phyloP scores from a whole-genome alignment of 2,113 vertebrate species.

The Marcusenius ussheri region DNA sequence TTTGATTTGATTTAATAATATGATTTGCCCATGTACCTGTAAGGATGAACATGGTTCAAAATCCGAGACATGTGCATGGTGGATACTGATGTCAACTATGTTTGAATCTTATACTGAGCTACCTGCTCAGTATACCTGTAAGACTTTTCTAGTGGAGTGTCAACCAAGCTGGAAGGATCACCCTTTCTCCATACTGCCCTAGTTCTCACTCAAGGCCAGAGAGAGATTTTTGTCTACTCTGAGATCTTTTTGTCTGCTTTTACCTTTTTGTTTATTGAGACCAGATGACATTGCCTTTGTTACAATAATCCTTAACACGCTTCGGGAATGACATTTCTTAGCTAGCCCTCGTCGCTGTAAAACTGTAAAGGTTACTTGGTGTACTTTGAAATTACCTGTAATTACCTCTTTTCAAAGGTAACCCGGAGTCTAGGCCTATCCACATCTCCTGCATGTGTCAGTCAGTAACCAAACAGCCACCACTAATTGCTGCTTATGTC shows the following conservation, averaged over 20 bases:
- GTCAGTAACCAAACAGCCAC: conserved; percentile 29
- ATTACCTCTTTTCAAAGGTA: conserved; percentile 67
- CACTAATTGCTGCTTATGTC: not conserved
- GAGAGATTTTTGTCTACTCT: conserved; percentile 19
- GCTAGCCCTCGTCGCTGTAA: not conserved
- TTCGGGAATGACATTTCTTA: not conserved
- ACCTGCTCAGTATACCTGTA: not conserved
- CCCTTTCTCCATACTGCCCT: conserved; percentile 64
- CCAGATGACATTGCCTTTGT: not conserved
- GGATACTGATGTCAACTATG: not conserved
- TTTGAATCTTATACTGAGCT: not conserved
- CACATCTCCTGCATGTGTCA: conserved; percentile 41
- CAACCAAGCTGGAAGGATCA: conserved; percentile 31
- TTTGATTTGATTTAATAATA: not conserved
- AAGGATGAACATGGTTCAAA: not conserved
- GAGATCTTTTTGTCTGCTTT: conserved; percentile 45
- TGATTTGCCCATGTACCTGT: not conserved
- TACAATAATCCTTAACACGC: not conserved
- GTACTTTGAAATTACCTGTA: conserved; percentile 64
- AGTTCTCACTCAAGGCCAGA: conserved; percentile 62
- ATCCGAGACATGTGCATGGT: not conserved
- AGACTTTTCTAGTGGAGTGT: conserved; percentile 28
- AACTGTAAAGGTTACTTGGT: conserved; percentile 21
- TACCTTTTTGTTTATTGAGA: conserved; percentile 22
- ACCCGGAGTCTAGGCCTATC: conserved; percentile 32